Conservation (phyloP, 2,888 invertebrate genomes). For the Sclerodermus sp. region DNA sequence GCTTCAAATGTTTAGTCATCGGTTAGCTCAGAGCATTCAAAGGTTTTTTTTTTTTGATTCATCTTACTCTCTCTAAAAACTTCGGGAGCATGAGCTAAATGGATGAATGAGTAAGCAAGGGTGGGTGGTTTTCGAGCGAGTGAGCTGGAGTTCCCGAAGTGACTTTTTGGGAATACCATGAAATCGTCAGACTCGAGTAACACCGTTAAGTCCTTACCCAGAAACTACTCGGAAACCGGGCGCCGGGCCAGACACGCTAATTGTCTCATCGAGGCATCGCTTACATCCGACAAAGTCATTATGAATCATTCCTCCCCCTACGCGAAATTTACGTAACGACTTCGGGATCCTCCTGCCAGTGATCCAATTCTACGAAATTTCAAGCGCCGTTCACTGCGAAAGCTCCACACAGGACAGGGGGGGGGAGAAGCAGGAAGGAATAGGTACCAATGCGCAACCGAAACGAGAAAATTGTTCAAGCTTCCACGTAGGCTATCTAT, state of each 20-base stretch:
- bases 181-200: constrained; percentile 7
- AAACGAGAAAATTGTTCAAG: too few relatives aligned
- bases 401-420: too few relatives aligned
- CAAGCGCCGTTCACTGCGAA: constrained; percentile 4
- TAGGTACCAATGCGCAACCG: too few relatives aligned
- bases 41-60: too few relatives aligned
- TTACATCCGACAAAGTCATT: constrained; percentile 26
- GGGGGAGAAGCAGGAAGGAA: too few relatives aligned
- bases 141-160: constrained; percentile 4
- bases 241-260: constrained; percentile 24
- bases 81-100: constrained; percentile 12
- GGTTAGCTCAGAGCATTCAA: too few relatives aligned
- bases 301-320: constrained; percentile 30
- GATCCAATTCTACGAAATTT: constrained; percentile 19
- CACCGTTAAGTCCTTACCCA: constrained; percentile 15
- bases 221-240: constrained; percentile 28
- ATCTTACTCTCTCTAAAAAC: too few relatives aligned
- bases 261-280: constrained; percentile 29
- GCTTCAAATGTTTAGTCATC: too few relatives aligned
- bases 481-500: too few relatives aligned
- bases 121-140: constrained; percentile 10
- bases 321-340: constrained; percentile 2
- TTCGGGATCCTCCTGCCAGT: constrained; percentile 1
- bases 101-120: constrained; percentile 21
- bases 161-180: constrained; percentile 31